A percentile compares a stretch with the other conserved stretches of the same genome.
Conservation (phyloP, 2,113 vertebrate species). For the Trichechus manatus region DNA sequence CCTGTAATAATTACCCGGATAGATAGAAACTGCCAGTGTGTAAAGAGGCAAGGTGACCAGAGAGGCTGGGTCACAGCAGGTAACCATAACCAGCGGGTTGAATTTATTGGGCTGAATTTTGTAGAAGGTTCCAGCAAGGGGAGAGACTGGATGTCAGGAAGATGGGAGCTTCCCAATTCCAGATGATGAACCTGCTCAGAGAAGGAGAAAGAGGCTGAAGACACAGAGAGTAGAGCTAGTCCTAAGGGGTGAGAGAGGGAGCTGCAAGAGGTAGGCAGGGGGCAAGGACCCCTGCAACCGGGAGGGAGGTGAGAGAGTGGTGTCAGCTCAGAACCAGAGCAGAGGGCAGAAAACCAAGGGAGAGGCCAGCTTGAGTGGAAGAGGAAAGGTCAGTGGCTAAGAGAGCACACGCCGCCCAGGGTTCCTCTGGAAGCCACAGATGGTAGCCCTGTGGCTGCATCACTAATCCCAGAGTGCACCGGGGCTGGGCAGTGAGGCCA, state of each 20-base stretch:
- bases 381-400: not conserved
- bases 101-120: not conserved
- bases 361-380: not conserved
- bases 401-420: not conserved
- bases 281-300: not conserved
- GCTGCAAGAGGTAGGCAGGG: not conserved
- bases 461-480: not conserved
- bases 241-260: not conserved
- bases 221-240: not conserved
- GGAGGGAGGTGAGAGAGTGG: not conserved
- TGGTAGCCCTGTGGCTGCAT: not conserved
- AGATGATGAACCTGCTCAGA: not conserved
- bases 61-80: not conserved
- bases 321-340: not conserved
- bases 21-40: not conserved
- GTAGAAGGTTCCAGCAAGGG: not conserved
- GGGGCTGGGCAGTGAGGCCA: not conserved
- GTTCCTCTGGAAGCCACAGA: not conserved
- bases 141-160: not conserved
- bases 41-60: not conserved
- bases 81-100: not conserved
- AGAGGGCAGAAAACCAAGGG: constrained; percentile 19
- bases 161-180: not conserved
- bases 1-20: not conserved
- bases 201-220: not conserved